Percentiles rank a stretch among this genome's conserved stretches.
Evolutionary conservation across 1,140 invertebrate species (phyloP).

Genomic region (Dinothrombium tinctorium): DNA sequence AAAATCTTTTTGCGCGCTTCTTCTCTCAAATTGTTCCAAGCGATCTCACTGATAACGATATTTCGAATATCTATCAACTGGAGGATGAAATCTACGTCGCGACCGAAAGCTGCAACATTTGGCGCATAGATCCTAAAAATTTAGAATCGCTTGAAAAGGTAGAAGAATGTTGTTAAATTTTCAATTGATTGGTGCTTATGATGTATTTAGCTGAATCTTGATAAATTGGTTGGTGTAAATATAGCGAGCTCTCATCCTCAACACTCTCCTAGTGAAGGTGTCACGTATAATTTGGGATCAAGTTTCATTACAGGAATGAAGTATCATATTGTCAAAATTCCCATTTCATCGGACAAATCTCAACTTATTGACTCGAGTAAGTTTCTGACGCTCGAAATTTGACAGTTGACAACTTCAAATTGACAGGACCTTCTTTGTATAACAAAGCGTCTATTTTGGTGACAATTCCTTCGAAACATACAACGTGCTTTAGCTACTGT

Average conservation of each 20-base stretch:
- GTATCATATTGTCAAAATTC: slow-evolving; percentile 18
- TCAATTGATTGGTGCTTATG: not conserved
- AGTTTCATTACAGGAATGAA: slow-evolving; percentile 17
- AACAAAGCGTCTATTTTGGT: slow-evolving; percentile 18
- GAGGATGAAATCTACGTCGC: slow-evolving; percentile 23
- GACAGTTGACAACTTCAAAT: no score
- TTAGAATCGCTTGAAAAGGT: slow-evolving; percentile 24
- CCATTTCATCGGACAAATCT: slow-evolving; percentile 1
- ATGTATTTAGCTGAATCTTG: slow-evolving; percentile 14
- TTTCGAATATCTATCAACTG: slow-evolving; percentile 20
- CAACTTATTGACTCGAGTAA: no score
- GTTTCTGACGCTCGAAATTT: no score
- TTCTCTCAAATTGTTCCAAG: slow-evolving; percentile 16
- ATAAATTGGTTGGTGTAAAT: slow-evolving; percentile 17
- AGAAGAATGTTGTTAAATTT: no score
- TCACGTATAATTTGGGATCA: slow-evolving; percentile 17
- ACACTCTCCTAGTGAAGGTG: slow-evolving; percentile 14
- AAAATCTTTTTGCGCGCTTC: slow-evolving; percentile 20
- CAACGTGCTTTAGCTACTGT: slow-evolving; percentile 23
- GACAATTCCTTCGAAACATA: slow-evolving; percentile 23
- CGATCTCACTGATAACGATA: slow-evolving; percentile 24
- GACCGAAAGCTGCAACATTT: slow-evolving; percentile 22
- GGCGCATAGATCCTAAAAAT: slow-evolving; percentile 20
- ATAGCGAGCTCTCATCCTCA: slow-evolving; percentile 19
- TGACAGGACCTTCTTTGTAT: no score